Evolutionary conservation across 2,888 invertebrate genomes (phyloP), one percentile per base, ranked within the genome.

Genomic region (Polydrusus tereticollis): DNA sequence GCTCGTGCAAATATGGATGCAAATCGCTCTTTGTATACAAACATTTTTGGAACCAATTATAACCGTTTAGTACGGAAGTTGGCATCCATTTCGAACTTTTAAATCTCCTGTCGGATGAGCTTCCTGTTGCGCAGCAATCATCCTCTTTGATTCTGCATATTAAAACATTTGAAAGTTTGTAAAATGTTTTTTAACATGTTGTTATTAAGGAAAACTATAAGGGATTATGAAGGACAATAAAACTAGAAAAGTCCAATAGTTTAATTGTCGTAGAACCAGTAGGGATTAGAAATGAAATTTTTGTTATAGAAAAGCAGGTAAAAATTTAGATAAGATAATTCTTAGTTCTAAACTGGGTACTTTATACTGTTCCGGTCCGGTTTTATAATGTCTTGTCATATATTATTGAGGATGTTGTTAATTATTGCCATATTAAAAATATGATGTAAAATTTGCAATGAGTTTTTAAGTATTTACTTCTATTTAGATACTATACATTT

Each of bases 371-470:
- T 55, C 4, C 1, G 29, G 16, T 55, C 52, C 7, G 14, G 18
- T 29, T 16, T 0, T 16, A 16, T 18, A 16, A 10, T 55, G 29
- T 10, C 18, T 10, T 55, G 18, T 55, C n/a, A 5, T 47, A 21
- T 47, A 12, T 21, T 45, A 7, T 7, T 10, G 7, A 45, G 12
- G 21, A 45, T 18, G 10, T 20, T 41, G 5, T 6, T 6, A 33
- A 16, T 26, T 52, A 14, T 50, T 64, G 63, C 63, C 63, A 64
- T 64, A 64, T 64, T 64, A 64, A 64, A 50, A 64, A 52, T 64
- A 64, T 64, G 52, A 52, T 47, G 16, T 52, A 64, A 64, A 64
- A 16, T 38, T 64, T 52, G 29, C 52, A 55, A 55, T 55, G 16
- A 29, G 20, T 62, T 47, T 60, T 20, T 33, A 26, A 33, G 33